Conservation (phyloP, 2,888 invertebrate species). For the Crioceris asparagi region DNA sequence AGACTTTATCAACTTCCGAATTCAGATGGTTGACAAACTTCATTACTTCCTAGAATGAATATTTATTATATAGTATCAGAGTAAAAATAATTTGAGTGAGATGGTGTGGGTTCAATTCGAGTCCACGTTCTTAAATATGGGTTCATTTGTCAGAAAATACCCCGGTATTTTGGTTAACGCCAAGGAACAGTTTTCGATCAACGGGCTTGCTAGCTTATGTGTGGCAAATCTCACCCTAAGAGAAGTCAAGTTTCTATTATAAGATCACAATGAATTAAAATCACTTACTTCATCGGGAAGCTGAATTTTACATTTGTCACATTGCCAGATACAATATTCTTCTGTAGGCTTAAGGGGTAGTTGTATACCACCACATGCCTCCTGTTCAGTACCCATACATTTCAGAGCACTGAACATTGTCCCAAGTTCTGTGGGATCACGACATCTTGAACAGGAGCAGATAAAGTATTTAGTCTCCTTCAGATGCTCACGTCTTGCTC, state of each 20-base stretch:
- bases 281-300: slow-evolving; percentile 44
- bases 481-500: slow-evolving; percentile 49
- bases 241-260: too few species aligned
- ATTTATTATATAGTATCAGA: too few species aligned
- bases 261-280: too few species aligned
- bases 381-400: slow-evolving; percentile 49
- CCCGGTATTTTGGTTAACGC: too few species aligned
- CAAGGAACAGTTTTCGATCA: too few species aligned
- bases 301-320: slow-evolving; percentile 51
- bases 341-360: slow-evolving; percentile 48
- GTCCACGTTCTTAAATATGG: too few species aligned
- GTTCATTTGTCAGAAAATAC: too few species aligned
- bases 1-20: slow-evolving; percentile 55
- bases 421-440: slow-evolving; percentile 58
- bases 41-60: slow-evolving; percentile 41
- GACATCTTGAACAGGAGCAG: slow-evolving; percentile 56
- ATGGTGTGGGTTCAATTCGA: too few species aligned
- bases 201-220: too few species aligned
- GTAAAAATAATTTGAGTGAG: too few species aligned
- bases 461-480: slow-evolving; percentile 54
- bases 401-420: slow-evolving; percentile 48
- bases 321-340: slow-evolving; percentile 49
- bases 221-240: too few species aligned
- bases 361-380: slow-evolving; percentile 55
- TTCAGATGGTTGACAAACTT: slow-evolving; percentile 57